These are phyloP conservation scores for Cyrtorhinus lividipennis DNA, from an alignment of 1,140 invertebrate genomes.

Conservation along the genomic window DNA sequence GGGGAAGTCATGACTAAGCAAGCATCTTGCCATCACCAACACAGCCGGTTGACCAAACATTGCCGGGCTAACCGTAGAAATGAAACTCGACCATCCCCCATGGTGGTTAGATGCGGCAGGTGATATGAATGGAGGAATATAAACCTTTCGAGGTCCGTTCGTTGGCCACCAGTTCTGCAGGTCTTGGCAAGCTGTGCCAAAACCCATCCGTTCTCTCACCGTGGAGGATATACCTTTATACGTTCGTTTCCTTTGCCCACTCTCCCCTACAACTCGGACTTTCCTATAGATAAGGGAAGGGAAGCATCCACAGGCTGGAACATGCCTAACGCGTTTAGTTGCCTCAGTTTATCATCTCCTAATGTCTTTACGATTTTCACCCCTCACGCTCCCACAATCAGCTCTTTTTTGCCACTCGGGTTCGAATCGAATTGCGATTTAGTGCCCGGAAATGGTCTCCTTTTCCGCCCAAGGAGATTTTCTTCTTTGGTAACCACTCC, in stretches of 20 bases:
- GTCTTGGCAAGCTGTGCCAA: not conserved
- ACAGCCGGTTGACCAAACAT: too few relatives aligned
- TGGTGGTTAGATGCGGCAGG: too few relatives aligned
- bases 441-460: not conserved
- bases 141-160: too few relatives aligned
- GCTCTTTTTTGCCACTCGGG: too few relatives aligned
- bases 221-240: not conserved
- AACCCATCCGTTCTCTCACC: not conserved
- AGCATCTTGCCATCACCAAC: too few relatives aligned
- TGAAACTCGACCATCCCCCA: too few relatives aligned
- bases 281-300: not conserved
- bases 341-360: not conserved
- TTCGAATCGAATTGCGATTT: not conserved
- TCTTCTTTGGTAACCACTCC: too few relatives aligned
- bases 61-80: too few relatives aligned
- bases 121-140: too few relatives aligned
- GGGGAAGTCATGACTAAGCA: too few relatives aligned
- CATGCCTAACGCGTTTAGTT: not conserved
- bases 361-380: not conserved
- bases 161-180: too few relatives aligned
- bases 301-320: not conserved
- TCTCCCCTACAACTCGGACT: too few relatives aligned
- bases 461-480: not conserved
- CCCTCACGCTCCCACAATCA: not conserved
- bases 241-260: not conserved